Conservation (phyloP, 2,888 invertebrate genomes). For the Coleophora flavipennella region DNA sequence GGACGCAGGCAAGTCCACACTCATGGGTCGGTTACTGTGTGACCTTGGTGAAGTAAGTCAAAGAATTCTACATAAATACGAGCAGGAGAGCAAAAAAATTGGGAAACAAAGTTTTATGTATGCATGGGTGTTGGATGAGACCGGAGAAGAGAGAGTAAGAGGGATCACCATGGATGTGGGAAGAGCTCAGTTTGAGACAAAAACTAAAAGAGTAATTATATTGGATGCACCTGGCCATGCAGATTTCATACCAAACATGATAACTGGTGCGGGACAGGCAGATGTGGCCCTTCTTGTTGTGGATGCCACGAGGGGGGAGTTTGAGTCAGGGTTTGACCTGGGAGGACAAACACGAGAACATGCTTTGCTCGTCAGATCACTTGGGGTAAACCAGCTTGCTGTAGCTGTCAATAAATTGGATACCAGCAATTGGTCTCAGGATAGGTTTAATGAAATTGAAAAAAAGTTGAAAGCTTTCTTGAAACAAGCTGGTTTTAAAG, state of each 20-base stretch:
- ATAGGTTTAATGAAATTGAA: slow-evolving; percentile 91
- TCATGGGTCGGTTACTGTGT: slow-evolving; percentile 96
- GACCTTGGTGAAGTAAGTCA: slow-evolving; percentile 90
- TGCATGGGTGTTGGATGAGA: slow-evolving; percentile 99
- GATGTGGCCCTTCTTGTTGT: slow-evolving; percentile 97
- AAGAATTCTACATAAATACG: slow-evolving; percentile 94
- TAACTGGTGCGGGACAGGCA: slow-evolving; percentile 97
- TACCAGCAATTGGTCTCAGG: slow-evolving; percentile 93
- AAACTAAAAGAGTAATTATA: slow-evolving; percentile 84
- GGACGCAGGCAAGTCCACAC: slow-evolving; percentile 96
- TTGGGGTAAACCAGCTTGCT: slow-evolving; percentile 93
- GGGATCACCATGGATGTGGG: slow-evolving; percentile 99
- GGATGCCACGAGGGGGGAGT: slow-evolving; percentile 96
- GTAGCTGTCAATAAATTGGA: slow-evolving; percentile 99
- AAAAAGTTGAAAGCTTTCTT: slow-evolving; percentile 86
- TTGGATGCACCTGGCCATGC: slow-evolving; percentile 99
- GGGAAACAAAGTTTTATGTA: slow-evolving; percentile 99
- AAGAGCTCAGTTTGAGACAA: slow-evolving; percentile 91
- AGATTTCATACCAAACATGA: slow-evolving; percentile 99
- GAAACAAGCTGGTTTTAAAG: slow-evolving; percentile 93
- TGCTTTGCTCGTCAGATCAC: slow-evolving; percentile 89
- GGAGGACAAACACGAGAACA: slow-evolving; percentile 99
- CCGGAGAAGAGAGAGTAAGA: slow-evolving; percentile 95
- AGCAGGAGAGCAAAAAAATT: slow-evolving; percentile 95
- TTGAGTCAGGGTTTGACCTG: slow-evolving; percentile 98